Evolutionary conservation across 2,888 invertebrate genomes (phyloP).

Genomic region (Drosophila nigricruria): DNA sequence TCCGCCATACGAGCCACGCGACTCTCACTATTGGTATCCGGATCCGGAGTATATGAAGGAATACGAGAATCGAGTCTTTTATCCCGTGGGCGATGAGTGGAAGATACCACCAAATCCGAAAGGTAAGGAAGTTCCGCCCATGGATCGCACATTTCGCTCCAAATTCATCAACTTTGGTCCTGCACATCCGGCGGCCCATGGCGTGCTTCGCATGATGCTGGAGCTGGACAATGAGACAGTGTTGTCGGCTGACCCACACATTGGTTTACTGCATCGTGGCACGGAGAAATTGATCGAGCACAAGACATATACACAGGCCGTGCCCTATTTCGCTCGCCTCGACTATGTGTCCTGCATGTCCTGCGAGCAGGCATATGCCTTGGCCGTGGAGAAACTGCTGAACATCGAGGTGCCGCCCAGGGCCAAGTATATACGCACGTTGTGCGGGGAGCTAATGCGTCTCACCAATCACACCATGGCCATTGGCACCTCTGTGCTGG

Average conservation of each 20-base stretch:
- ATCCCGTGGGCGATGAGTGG: conserved; percentile 85
- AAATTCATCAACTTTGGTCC: conserved; percentile 94
- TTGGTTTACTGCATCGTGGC: conserved; percentile 94
- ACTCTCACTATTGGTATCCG: conserved; percentile 87
- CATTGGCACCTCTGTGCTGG: conserved; percentile 90
- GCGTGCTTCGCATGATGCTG: conserved; percentile 92
- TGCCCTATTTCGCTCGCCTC: conserved; percentile 94
- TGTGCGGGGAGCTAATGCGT: conserved; percentile 92
- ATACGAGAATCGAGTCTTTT: conserved; percentile 87
- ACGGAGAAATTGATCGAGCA: conserved; percentile 96
- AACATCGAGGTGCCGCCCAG: conserved; percentile 91
- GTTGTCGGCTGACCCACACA: conserved; percentile 92
- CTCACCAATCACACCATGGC: conserved; percentile 93
- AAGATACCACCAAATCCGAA: conserved; percentile 80
- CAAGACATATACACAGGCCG: conserved; percentile 93
- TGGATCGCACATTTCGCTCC: conserved; percentile 88
- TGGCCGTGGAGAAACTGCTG: conserved; percentile 93
- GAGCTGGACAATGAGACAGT: conserved; percentile 94
- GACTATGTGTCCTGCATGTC: conserved; percentile 95
- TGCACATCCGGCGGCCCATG: conserved; percentile 96
- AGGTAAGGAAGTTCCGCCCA: conserved; percentile 82
- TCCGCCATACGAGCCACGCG: conserved; percentile 31
- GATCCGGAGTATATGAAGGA: conserved; percentile 88
- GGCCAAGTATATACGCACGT: conserved; percentile 92
- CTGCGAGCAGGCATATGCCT: conserved; percentile 91